Conservation (phyloP, 2,797 vertebrate genomes). For the Melanotaenia pygmaea region DNA sequence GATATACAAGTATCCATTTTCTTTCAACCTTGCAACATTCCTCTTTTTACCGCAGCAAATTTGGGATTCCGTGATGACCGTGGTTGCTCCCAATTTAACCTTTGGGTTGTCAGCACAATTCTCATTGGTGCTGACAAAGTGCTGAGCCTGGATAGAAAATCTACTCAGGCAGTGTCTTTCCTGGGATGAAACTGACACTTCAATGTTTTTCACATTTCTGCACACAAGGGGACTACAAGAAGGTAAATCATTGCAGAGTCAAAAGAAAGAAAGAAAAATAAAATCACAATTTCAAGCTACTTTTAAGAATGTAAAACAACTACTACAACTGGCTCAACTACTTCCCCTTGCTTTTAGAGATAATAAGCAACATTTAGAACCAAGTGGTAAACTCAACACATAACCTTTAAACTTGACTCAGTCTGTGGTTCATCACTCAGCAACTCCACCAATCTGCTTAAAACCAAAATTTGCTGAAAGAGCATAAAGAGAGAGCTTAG, state of each 20-base stretch:
- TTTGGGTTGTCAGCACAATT: slow-evolving; percentile 58
- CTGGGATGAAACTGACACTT: slow-evolving; percentile 53
- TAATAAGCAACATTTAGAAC: slow-evolving; percentile 1
- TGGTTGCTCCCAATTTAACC: slow-evolving; percentile 57
- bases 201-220: slow-evolving; percentile 23
- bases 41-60: slow-evolving; percentile 46
- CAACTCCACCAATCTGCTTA: slow-evolving; percentile 29
- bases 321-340: not conserved
- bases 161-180: slow-evolving; percentile 60
- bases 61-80: slow-evolving; percentile 31
- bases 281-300: slow-evolving; percentile 9
- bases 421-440: slow-evolving; percentile 12
- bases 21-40: slow-evolving; percentile 50
- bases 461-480: slow-evolving; percentile 60
- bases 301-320: slow-evolving; percentile 15
- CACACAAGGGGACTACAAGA: slow-evolving; percentile 30
- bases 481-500: slow-evolving; percentile 47
- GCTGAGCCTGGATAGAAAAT: slow-evolving; percentile 57
- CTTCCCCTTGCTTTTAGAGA: not conserved
- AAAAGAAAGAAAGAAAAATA: not conserved
- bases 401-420: slow-evolving; percentile 27
- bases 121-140: slow-evolving; percentile 58
- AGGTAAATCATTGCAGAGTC: slow-evolving; percentile 34
- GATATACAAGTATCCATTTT: slow-evolving; percentile 35
- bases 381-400: not conserved